Evolutionary conservation across 2,797 vertebrate species (phyloP).

Genomic region (Melanotaenia parkinsoni): DNA sequence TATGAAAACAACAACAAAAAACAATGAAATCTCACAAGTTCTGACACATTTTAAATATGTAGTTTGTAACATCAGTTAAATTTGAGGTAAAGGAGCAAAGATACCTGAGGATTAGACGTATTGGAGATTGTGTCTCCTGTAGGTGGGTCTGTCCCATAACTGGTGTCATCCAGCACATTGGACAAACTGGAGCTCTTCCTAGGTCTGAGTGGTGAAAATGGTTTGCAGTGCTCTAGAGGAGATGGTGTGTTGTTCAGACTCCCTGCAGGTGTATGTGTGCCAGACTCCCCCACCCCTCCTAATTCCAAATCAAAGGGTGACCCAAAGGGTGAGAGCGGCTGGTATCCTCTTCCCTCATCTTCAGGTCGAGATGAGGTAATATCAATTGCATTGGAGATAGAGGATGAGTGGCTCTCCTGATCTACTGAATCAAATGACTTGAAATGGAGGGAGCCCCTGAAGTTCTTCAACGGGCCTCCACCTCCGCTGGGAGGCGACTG

Average conservation of each 20-base stretch:
- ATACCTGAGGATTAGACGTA: slow-evolving; percentile 95
- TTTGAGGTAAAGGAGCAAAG: not conserved
- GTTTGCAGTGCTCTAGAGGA: slow-evolving; percentile 88
- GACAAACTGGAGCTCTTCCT: slow-evolving; percentile 97
- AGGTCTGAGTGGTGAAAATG: slow-evolving; percentile 85
- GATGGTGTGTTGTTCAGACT: slow-evolving; percentile 91
- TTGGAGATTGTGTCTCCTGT: slow-evolving; percentile 91
- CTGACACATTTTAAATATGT: not conserved
- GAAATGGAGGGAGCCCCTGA: slow-evolving; percentile 77
- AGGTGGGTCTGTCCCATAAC: slow-evolving; percentile 86
- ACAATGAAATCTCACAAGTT: not conserved
- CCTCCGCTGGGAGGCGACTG: slow-evolving; percentile 78
- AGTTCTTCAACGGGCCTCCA: slow-evolving; percentile 71
- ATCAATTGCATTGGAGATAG: slow-evolving; percentile 81
- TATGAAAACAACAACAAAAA: not conserved
- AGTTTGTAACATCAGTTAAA: not conserved
- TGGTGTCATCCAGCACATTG: slow-evolving; percentile 93
- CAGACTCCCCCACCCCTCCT: slow-evolving; percentile 79
- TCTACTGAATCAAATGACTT: slow-evolving; percentile 89
- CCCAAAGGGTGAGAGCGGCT: slow-evolving; percentile 90
- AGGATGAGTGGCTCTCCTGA: slow-evolving; percentile 84
- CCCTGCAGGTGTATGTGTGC: slow-evolving; percentile 84
- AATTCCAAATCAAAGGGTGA: slow-evolving; percentile 89
- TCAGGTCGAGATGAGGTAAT: slow-evolving; percentile 59
- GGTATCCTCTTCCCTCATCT: slow-evolving; percentile 85